Base-by-base conservation (phyloP, 2,113 vertebrate genomes). In the Neotragus pygmaeus region DNA sequence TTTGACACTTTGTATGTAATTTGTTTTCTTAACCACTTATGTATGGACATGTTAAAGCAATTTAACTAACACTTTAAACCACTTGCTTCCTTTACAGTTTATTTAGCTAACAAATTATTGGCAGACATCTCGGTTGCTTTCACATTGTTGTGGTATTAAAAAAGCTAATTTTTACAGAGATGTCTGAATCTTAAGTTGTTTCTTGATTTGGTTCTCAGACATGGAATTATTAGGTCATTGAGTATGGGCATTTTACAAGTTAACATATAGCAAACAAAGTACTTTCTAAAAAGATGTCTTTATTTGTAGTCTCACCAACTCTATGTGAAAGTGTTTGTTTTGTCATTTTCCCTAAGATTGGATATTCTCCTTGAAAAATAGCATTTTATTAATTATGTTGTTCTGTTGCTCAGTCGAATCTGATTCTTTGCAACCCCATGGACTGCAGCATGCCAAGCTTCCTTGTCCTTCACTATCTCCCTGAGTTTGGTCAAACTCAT, bases 161-260 rank as follows among this genome's bases (percentile, higher is more conserved):
- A 81, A 96, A 78, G 3, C 25, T 28, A 88, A 88, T 19, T 82
- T 86, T 1, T 64, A 77, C 16, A 77, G 33, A 53, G 33, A 75
- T 93, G 14, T 58, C 47, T 77, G 62, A 93, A 87, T 90, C 84
- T 88, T 95, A 83, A 77, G 53, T 85, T 97, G 66, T 88, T 97
- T 95, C 39, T 94, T 58, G 88, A 90, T 25, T 87, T 95, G 28
- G 51, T 53, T 92, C 57, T 90, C 11, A 83, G 28, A 55, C 36
- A 66, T 80, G 21, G 28, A 96, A 58, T 96, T 70, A 57, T 33
- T 64, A 39, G 60, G 55, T 60, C 25, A 36, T 30, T 39, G 25
- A 28, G 16, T 95, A 43, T 19, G 25, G 13, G n/a, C 11, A 55
- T 49, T 80, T 81, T 49, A 53, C 7, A 75, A 30, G 14, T 78